Evolutionary conservation across 2,113 vertebrate genomes (phyloP).

Genomic region (Vombatus ursinus): DNA sequence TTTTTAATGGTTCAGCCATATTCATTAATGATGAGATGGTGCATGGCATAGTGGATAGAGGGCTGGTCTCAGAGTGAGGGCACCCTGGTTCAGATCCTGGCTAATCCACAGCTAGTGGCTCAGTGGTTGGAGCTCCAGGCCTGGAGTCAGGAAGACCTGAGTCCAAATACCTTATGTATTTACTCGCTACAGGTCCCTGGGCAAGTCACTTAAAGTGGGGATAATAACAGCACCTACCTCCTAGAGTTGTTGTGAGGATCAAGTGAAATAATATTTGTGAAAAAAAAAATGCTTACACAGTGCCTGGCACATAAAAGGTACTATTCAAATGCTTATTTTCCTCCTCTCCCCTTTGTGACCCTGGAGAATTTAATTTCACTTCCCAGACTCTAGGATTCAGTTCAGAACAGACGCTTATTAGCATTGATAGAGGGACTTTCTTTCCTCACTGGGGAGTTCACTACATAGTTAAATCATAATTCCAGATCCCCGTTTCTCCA

Average conservation of each 20-base stretch:
- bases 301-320: not conserved
- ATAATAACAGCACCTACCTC: not conserved
- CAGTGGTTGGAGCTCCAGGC: not conserved
- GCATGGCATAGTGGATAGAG: not conserved
- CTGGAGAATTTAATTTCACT: not conserved
- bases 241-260: not conserved
- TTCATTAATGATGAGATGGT: not conserved
- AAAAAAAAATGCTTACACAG: not conserved
- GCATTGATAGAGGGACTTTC: not conserved
- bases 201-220: not conserved
- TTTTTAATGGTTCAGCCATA: not conserved
- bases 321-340: not conserved
- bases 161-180: not conserved
- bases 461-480: not conserved
- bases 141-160: not conserved
- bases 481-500: not conserved
- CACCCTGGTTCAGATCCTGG: not conserved
- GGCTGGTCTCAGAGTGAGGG: not conserved
- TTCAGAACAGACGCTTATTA: not conserved
- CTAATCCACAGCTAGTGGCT: not conserved
- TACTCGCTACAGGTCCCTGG: not conserved
- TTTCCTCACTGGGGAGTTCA: not conserved
- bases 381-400: not conserved
- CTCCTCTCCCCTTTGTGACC: not conserved
- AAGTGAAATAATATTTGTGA: not conserved